Percentiles rank a stretch among this genome's conserved stretches.
phyloP scores from a whole-genome alignment of 2,113 vertebrate species.

The Centropus bengalensis region DNA sequence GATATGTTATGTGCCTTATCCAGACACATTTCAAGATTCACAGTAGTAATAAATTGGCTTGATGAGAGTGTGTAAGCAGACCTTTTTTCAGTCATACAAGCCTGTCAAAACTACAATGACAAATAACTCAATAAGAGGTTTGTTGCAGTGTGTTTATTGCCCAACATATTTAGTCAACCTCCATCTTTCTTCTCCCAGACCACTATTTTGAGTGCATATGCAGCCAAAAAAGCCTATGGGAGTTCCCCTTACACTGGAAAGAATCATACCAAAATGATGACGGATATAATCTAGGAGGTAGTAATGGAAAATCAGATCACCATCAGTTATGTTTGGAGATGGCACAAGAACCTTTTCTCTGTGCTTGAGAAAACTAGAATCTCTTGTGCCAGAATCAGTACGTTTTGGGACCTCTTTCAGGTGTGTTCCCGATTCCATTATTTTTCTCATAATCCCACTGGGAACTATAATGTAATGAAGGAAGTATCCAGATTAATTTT shows the following conservation, averaged over 20 bases:
- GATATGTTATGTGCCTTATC: background rate
- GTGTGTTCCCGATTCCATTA: background rate
- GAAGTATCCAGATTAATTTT: background rate
- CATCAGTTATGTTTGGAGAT: background rate
- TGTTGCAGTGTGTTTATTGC: background rate
- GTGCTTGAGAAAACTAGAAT: background rate
- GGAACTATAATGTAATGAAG: background rate
- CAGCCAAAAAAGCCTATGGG: background rate
- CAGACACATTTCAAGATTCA: background rate
- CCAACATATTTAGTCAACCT: background rate
- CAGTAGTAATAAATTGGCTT: background rate
- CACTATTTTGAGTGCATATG: background rate
- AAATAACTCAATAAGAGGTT: background rate
- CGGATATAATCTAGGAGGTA: background rate
- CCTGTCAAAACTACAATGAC: background rate
- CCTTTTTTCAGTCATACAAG: background rate
- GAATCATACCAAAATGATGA: background rate
- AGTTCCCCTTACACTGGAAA: background rate
- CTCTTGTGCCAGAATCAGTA: background rate
- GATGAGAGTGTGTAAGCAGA: background rate
- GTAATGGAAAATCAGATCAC: background rate
- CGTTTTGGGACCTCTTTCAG: background rate
- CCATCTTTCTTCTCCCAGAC: background rate
- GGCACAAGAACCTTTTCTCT: background rate
- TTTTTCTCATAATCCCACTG: background rate